Percentiles rank a stretch among this genome's conserved stretches.
Evolutionary conservation across 2,113 vertebrate species (phyloP).

Genomic region (Alectura lathami): DNA sequence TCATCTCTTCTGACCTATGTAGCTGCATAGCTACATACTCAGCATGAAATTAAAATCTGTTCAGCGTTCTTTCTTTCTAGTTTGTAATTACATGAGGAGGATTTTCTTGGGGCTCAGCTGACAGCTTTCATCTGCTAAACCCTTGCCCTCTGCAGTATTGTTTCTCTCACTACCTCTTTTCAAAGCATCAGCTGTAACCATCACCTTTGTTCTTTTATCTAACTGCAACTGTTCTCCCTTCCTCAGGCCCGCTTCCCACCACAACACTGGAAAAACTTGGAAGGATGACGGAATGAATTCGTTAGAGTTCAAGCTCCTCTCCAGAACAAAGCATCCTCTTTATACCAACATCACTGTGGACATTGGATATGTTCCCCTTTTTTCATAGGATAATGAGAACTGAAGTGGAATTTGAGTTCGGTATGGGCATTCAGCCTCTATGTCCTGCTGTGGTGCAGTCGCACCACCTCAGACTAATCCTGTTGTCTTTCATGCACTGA

Average conservation of each 20-base stretch:
- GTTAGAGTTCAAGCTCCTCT: conserved; percentile 69
- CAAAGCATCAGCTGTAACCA: not conserved
- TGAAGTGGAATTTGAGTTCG: not conserved
- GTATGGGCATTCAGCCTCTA: not conserved
- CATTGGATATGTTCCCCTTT: conserved; percentile 52
- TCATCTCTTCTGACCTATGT: no score
- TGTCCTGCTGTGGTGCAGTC: not conserved
- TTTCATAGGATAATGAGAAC: not conserved
- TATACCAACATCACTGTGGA: conserved; percentile 76
- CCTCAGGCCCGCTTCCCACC: conserved; percentile 20
- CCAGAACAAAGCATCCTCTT: conserved; percentile 58
- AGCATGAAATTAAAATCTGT: not conserved
- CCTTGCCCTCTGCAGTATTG: not conserved
- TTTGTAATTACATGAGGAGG: not conserved
- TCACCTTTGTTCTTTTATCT: not conserved
- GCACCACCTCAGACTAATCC: not conserved
- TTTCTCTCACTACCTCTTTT: not conserved
- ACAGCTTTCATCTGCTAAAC: not conserved
- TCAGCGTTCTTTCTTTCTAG: not conserved
- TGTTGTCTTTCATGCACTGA: not conserved
- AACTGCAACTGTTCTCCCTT: not conserved
- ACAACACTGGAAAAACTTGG: conserved; percentile 66
- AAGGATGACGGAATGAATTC: conserved; percentile 79
- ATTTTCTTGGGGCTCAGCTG: not conserved
- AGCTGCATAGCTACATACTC: no score